Percentiles rank a stretch among this genome's conserved stretches.
Evolutionary conservation across 37 sponge, comb jelly and placozoan genomes (phyloP).

Genomic region (Theonella swinhoei): DNA sequence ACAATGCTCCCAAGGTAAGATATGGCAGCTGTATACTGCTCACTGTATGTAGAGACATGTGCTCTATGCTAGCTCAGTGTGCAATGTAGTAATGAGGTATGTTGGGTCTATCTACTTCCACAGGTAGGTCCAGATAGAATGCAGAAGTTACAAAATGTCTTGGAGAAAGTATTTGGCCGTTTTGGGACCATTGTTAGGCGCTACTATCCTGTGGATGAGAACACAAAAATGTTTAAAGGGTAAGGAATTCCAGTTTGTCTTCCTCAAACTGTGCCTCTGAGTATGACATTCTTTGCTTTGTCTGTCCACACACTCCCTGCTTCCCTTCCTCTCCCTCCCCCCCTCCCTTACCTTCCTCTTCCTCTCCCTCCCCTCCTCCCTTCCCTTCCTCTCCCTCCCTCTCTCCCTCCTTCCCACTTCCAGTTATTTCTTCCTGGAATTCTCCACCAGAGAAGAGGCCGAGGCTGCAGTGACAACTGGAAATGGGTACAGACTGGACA

Average conservation of each 20-base stretch:
- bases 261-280: not conserved
- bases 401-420: not conserved
- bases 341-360: not conserved
- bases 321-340: not conserved
- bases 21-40: no score
- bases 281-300: not conserved
- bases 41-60: no score
- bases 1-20: conserved; percentile 87
- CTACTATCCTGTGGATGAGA: conserved; percentile 85
- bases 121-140: conserved; percentile 76
- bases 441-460: conserved; percentile 77
- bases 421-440: conserved; percentile 86
- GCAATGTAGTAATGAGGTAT: no score
- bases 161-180: conserved; percentile 83
- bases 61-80: no score
- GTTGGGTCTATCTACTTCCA: no score
- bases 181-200: conserved; percentile 86
- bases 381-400: not conserved
- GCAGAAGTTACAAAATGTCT: conserved; percentile 82
- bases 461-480: conserved; percentile 86
- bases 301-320: not conserved
- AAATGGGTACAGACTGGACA: conserved; percentile 96
- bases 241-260: conserved; percentile 34
- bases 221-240: conserved; percentile 82
- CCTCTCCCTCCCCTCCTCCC: not conserved